Percentiles rank a stretch among this genome's conserved stretches.
Evolutionary conservation across 37 sponge, comb jelly and placozoan genomes (phyloP).

Genomic region (Axinella damicornis): DNA sequence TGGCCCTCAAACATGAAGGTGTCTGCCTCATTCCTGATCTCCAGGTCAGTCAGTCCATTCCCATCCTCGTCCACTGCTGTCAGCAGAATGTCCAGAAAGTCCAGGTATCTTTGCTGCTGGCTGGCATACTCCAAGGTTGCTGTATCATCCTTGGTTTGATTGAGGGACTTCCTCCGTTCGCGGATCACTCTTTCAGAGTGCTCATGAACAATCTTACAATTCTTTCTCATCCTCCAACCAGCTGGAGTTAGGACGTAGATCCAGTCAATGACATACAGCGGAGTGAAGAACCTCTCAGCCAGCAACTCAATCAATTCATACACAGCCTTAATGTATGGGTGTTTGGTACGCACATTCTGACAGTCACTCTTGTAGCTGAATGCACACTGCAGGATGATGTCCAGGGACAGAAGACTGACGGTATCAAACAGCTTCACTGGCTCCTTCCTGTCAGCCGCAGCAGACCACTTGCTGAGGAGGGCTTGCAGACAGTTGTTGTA

Average conservation of each 20-base stretch:
- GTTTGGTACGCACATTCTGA: slow-evolving; percentile 15
- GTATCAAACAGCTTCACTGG: slow-evolving; percentile 17
- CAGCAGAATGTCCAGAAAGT: slow-evolving; percentile 72
- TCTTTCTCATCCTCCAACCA: slow-evolving; percentile 23
- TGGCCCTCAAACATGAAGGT: no score
- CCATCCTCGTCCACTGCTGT: slow-evolving; percentile 67
- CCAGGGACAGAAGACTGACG: slow-evolving; percentile 29
- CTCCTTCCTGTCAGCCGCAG: background rate
- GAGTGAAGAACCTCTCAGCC: slow-evolving; percentile 24
- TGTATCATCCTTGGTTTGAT: no score
- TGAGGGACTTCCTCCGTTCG: no score
- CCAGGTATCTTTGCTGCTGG: no score
- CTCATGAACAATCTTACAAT: slow-evolving; percentile 42
- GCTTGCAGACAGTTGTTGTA: slow-evolving; percentile 48
- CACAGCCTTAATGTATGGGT: slow-evolving; percentile 33
- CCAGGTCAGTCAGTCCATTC: slow-evolving; percentile 51
- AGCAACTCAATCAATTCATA: slow-evolving; percentile 17
- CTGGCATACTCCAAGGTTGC: no score
- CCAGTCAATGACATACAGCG: slow-evolving; percentile 20
- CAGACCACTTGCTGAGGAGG: slow-evolving; percentile 18
- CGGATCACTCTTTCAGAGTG: slow-evolving; percentile 50
- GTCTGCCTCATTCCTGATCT: slow-evolving; percentile 70
- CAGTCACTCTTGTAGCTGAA: slow-evolving; percentile 45
- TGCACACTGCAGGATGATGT: no score
- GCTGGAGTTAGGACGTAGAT: slow-evolving; percentile 24